Evolutionary conservation across 2,888 invertebrate species (phyloP), one percentile per base, ranked within the genome.

Genomic region (Synanthedon andrenaeformis): DNA sequence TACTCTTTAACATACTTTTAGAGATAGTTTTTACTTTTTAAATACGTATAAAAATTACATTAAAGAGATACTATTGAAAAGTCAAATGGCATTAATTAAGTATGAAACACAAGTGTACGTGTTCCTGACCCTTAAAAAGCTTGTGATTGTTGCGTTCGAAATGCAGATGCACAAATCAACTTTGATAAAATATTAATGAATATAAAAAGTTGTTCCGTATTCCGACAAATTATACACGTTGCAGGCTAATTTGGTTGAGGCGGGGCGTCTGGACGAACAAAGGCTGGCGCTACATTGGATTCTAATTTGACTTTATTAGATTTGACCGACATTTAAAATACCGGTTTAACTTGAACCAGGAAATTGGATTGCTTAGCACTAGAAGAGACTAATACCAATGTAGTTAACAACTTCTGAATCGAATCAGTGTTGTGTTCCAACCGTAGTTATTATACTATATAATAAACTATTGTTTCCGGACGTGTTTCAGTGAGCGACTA

Each of bases 281-380:
- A 62, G 62, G 58, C 57, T 53, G 59, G 55, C 75, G 55, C 76
- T 77, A 76, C 77, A 81, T 79, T 70, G 78, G 76, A 74, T 74
- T 73, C 76, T 81, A 82, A 81, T 79, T 76, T 73, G 76, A 72
- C 76, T 76, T 81, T 77, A 81, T 82, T 80, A 76, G 78, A 76
- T 81, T 81, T 79, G 73, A 79, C 75, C 72, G 74, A 78, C 79
- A 81, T 82, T 78, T 79, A 78, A 81, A 79, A 79, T 74, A 74
- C 75, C 69, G 70, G 71, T 73, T 75, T 67, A 71, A 72, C 72
- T 75, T 74, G 66, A 68, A 71, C 67, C 62, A 69, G 66, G 61
- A 74, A 76, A 79, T 79, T 77, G 66, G 71, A 77, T 78, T 76
- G 72, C 73, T 74, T 76, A 75, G 19, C 23, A 49, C 23, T 49